These are phyloP conservation scores for Meteorus cinctellus DNA, from an alignment of 2,888 invertebrate genomes.

Conservation along the genomic window DNA sequence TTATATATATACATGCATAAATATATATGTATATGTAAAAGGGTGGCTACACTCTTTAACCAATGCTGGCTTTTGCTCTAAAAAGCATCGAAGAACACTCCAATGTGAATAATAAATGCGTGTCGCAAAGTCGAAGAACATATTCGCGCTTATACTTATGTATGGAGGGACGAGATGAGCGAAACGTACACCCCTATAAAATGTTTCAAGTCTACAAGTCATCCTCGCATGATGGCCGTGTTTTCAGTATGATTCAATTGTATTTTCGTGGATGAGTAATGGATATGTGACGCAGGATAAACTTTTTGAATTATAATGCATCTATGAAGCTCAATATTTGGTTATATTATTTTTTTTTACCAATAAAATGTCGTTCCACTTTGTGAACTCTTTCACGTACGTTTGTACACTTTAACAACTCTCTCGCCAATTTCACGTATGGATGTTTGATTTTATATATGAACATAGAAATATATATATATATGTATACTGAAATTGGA, in stretches of 20 bases:
- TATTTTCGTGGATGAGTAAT: too few species aligned
- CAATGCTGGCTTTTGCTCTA: constrained; percentile 14
- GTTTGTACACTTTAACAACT: background rate
- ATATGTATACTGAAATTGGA: constrained; percentile 1
- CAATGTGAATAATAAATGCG: constrained; percentile 29
- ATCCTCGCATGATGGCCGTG: too few species aligned
- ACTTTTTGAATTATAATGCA: too few species aligned
- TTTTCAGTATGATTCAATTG: too few species aligned
- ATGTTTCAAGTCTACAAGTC: too few species aligned
- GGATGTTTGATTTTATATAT: background rate
- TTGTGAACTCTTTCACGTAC: background rate
- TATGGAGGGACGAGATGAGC: background rate
- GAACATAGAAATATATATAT: background rate
- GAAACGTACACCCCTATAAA: too few species aligned
- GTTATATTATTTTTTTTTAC: background rate
- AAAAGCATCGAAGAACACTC: background rate
- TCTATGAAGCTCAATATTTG: too few species aligned
- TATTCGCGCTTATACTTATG: background rate
- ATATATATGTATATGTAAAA: background rate
- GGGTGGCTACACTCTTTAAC: constrained; percentile 8
- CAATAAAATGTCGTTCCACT: background rate
- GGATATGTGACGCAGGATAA: too few species aligned
- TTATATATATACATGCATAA: constrained; percentile 3
- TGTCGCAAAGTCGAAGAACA: background rate
- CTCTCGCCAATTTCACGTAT: constrained; percentile 11